Percentiles rank a stretch among this genome's conserved stretches.
Evolutionary conservation across 2,797 vertebrate species (phyloP).

Genomic region (Channa striata): DNA sequence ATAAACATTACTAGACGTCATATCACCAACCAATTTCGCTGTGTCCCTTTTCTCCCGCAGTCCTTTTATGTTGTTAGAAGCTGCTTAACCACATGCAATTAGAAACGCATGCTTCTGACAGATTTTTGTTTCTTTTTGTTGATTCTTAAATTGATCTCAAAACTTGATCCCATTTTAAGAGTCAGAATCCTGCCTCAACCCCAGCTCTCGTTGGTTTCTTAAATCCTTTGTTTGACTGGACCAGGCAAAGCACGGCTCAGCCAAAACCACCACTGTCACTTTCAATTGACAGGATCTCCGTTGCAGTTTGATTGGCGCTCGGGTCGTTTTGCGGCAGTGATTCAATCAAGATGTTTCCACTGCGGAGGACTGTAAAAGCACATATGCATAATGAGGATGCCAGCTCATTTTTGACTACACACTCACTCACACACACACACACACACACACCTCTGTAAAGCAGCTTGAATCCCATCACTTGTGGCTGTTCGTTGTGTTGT

Average conservation of each 20-base stretch:
- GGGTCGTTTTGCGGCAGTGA: conserved; percentile 42
- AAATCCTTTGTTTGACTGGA: conserved; percentile 58
- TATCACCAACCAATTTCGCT: conserved; percentile 27
- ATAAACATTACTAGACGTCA: conserved; percentile 25
- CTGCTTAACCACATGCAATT: conserved; percentile 18
- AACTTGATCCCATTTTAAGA: conserved; percentile 47
- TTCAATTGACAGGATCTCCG: conserved; percentile 55
- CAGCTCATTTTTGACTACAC: conserved; percentile 45
- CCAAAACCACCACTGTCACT: conserved; percentile 73
- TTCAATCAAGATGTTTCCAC: conserved; percentile 74
- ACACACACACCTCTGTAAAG: conserved; percentile 56
- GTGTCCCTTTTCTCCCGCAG: background rate
- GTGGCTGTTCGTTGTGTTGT: conserved; percentile 14
- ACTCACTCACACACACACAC: background rate
- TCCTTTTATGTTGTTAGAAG: background rate
- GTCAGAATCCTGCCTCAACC: conserved; percentile 35
- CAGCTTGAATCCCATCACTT: background rate
- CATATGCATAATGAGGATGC: conserved; percentile 44
- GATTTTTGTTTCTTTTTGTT: conserved; percentile 37
- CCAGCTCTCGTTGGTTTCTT: conserved; percentile 41
- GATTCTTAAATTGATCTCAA: conserved; percentile 51
- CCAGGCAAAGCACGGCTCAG: conserved; percentile 45
- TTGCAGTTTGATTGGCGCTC: conserved; percentile 56
- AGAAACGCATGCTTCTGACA: conserved; percentile 36
- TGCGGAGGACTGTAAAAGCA: conserved; percentile 35